Base-by-base conservation (phyloP, 1,140 invertebrate genomes). In the Saccostrea cuccullata region DNA sequence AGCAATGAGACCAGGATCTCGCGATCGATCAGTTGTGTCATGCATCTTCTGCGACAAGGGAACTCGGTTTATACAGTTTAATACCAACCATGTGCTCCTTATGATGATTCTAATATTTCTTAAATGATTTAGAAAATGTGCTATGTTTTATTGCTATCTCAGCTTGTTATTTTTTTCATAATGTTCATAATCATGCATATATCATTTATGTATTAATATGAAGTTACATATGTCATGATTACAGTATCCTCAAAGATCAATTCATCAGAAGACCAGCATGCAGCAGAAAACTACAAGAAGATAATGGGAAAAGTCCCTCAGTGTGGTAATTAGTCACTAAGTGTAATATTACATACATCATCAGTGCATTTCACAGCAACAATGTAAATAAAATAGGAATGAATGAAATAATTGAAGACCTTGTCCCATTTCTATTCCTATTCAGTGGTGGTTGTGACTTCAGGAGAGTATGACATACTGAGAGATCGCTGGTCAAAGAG, bases 381-480 rank as follows among this genome's bases (percentile, higher is more conserved):
- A 36, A 58, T 15, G 17, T 0, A 88, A 15, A n/a, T 85, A 3
- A 82, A n/a, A 30, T 47, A 67, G 47, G 70, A 60, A 77, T 70
- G 2, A 15, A 17, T 20, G 13, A 26, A 77, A 4, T 23, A 30
- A 20, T 56, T 36, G 17, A 82, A 30, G 11, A 26, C 3, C n/a
- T 87, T 36, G 58, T 77, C 67, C 60, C 84, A 87, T 56, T 86
- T 86, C 86, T 55, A 56, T 90, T 20, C 88, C 86, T 55, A 56
- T 90, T 20, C 88, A 94, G 94, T 94, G 86, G 91, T 94, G 13
- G 91, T 94, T 9, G 93, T 94, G 67, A 94, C 94, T 82, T 90
- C 93, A 30, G 93, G 90, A 70, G 88, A 90, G 86, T 91, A 91
- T 91, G 90, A 94, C 36, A 82, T 88, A 15, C 67, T 92, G 58